Evolutionary conservation across 30 jellyfish, hydroid and myxozoan genomes (phyloP).

Genomic region (Aurelia coerulea): DNA sequence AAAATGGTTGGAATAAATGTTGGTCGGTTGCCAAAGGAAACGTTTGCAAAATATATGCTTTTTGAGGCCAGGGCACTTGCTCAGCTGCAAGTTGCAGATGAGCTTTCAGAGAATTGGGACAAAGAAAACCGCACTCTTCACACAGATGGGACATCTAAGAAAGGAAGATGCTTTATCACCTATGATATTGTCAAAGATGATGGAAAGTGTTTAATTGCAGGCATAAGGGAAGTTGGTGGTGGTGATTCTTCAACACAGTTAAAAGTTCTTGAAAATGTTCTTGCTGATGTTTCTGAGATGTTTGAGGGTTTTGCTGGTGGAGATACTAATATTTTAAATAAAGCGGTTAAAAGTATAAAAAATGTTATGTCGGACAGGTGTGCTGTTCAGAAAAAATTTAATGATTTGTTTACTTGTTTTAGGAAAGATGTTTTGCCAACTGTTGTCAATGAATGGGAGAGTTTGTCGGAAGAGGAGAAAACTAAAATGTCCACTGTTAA

Average conservation of each 20-base stretch:
- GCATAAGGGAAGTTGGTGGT: conserved; percentile 10
- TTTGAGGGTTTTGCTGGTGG: background rate
- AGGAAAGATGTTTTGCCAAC: conserved; percentile 37
- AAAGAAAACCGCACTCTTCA: background rate
- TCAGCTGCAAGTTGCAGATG: background rate
- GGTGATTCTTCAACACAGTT: conserved; percentile 53
- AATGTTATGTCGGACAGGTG: conserved; percentile 12
- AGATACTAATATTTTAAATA: background rate
- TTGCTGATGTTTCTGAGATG: conserved; percentile 12
- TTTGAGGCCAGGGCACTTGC: background rate
- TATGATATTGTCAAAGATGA: conserved; percentile 36
- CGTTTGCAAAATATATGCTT: background rate
- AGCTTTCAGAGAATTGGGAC: background rate
- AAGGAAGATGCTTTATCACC: conserved; percentile 16
- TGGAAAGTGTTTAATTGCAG: conserved; percentile 31
- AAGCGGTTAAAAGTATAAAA: conserved; percentile 19
- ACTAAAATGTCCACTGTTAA: background rate
- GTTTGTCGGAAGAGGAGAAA: conserved; percentile 4
- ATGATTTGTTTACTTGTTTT: conserved; percentile 13
- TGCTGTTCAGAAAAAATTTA: conserved; percentile 51
- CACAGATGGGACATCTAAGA: conserved; percentile 47
- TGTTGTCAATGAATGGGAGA: conserved; percentile 30
- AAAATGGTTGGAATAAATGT: too few species aligned
- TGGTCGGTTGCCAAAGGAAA: background rate
- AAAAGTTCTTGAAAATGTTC: conserved; percentile 18